Percentiles rank a stretch among this genome's conserved stretches.
These are phyloP conservation scores for Orbicella faveolata DNA, from an alignment of 64 coral and sea anemone genomes.

Conservation along the genomic window DNA sequence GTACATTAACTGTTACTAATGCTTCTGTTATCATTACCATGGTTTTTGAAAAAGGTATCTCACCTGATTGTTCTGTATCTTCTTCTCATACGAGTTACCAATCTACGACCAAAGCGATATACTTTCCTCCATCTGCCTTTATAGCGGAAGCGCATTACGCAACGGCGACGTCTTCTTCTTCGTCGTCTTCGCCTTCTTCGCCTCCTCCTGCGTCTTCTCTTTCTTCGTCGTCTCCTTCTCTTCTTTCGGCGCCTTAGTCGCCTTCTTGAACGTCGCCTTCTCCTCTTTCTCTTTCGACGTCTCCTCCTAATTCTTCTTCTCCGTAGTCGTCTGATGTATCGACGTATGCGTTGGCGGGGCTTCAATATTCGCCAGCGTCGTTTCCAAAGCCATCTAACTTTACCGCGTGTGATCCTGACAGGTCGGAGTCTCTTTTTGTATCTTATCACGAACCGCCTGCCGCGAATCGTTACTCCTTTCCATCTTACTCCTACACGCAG, in stretches of 20 bases:
- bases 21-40: no score
- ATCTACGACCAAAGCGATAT: constrained; percentile 1
- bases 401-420: background rate
- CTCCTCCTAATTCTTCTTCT: background rate
- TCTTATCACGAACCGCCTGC: background rate
- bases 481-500: background rate
- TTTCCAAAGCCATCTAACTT: background rate
- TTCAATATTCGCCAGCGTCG: background rate
- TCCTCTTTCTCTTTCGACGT: background rate
- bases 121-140: background rate
- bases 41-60: background rate
- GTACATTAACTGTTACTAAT: no score
- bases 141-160: constrained; percentile 28
- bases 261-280: background rate
- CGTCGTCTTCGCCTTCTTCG: constrained; percentile 9
- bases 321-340: background rate
- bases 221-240: constrained; percentile 20
- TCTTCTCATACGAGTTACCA: background rate
- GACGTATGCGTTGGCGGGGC: background rate
- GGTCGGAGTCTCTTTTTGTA: background rate
- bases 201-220: background rate
- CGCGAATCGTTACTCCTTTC: background rate
- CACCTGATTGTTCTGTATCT: constrained; percentile 10
- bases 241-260: background rate
- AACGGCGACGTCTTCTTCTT: constrained; percentile 12